Base-by-base conservation (phyloP, 2,888 invertebrate species). In the Escarpia spicata region DNA sequence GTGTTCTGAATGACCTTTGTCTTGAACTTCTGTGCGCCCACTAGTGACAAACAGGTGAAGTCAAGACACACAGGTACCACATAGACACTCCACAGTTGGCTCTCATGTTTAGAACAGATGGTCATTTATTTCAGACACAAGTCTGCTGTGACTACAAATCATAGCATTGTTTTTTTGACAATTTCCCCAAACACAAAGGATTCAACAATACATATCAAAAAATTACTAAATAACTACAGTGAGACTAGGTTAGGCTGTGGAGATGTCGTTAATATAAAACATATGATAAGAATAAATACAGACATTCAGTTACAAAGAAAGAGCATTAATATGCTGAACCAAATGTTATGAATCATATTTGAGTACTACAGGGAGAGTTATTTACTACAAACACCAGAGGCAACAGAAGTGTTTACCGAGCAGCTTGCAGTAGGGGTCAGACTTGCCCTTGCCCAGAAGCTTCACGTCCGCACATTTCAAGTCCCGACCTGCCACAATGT, bases 381-480 rank as follows among this genome's bases (percentile, higher is more conserved):
- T 15, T 75, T 75, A 26, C 6, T 75, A 26, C 26, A 75, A 6
- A 75, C 75, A 75, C 15, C 60, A 60, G 60, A 26, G 15, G 26
- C 1, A 60, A 15, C 19, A 75, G 75, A 90, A 91, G 31, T 91
- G 93, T 93, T 93, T 94, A 97, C 96, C 96, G 94, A 95, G 95
- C 90, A 97, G 97, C 92, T 99, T 97, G 91, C 98, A 98, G 96
- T 99, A 99, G 4, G 99, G 99, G 97, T 99, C 99, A 0, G 99
- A 99, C 97, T 99, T 99, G 96, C 99, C 99, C 97, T 98, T 98
- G 96, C 98, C 98, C 95, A 99, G 96, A 96, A 99, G 97, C 91
- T 98, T 97, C 92, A 99, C 98, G 96, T 99, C 99, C 97, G 98
- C 99, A 96, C 98, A 99, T 98, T 99, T 98, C 43, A 99, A 97